Conservation (phyloP, 92 coral and sea anemone species). For the Parazoanthus swiftii region DNA sequence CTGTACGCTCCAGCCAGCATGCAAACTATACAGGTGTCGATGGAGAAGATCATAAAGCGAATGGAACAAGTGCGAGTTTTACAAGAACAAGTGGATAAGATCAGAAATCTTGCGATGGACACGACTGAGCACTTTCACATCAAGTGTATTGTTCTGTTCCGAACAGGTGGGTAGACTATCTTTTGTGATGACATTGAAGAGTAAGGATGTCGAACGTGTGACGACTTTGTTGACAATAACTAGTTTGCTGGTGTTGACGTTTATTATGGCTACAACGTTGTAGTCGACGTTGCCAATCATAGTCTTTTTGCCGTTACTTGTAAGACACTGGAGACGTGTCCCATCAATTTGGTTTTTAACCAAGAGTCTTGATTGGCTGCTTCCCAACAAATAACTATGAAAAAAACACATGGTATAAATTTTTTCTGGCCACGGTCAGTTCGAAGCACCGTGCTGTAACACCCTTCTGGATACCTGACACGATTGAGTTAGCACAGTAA, state of each 20-base stretch:
- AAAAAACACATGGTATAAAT: no score
- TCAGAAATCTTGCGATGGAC: slow-evolving; percentile 83
- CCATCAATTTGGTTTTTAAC: no score
- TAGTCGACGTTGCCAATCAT: no score
- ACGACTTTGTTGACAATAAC: neutral
- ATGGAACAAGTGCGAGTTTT: slow-evolving; percentile 84
- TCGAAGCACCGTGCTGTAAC: no score
- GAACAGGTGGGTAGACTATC: slow-evolving; percentile 64
- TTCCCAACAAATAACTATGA: no score
- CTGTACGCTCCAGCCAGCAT: slow-evolving; percentile 73
- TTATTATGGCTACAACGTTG: no score
- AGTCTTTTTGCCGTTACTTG: no score
- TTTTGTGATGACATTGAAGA: neutral
- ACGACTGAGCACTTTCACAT: slow-evolving; percentile 84
- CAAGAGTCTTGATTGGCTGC: no score
- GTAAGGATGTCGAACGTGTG: neutral
- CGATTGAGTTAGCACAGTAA: no score
- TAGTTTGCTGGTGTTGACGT: neutral
- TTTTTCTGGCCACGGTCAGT: no score
- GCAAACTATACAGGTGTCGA: slow-evolving; percentile 74
- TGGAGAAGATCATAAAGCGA: slow-evolving; percentile 81
- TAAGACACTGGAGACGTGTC: no score
- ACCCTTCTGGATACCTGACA: no score
- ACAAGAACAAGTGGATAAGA: slow-evolving; percentile 84
- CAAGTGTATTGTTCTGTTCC: slow-evolving; percentile 81